phyloP scores from a whole-genome alignment of 2,888 invertebrate genomes.

The Drosophila borealis region DNA sequence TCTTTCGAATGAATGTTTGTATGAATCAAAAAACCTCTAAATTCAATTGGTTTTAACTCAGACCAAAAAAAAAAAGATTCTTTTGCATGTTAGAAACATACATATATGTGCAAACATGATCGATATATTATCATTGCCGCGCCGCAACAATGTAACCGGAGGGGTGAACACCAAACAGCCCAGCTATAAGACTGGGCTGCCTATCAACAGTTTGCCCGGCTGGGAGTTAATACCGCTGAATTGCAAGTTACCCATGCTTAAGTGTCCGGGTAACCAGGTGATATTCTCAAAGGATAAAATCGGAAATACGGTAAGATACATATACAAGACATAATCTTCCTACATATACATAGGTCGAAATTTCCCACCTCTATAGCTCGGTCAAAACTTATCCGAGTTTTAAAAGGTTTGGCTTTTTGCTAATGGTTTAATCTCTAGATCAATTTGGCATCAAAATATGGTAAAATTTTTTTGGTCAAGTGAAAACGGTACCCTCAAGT shows the following conservation, averaged over 20 bases:
- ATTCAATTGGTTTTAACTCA: constrained; percentile 15
- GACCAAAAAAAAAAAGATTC: too few species aligned
- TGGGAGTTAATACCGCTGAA: constrained; percentile 83
- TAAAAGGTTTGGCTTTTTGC: too few species aligned
- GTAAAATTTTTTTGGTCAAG: too few species aligned
- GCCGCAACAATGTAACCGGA: constrained; percentile 66
- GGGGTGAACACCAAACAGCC: constrained; percentile 68
- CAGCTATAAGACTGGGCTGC: constrained; percentile 75
- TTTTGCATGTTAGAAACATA: constrained; percentile 1
- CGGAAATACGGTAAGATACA: constrained; percentile 77
- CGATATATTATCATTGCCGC: constrained; percentile 79
- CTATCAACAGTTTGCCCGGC: constrained; percentile 83
- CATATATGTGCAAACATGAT: constrained; percentile 65
- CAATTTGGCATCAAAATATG: too few species aligned
- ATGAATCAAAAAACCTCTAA: constrained; percentile 12
- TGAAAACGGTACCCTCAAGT: too few species aligned
- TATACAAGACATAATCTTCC: too few species aligned
- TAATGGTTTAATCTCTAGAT: too few species aligned
- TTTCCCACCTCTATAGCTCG: too few species aligned
- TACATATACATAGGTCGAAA: too few species aligned
- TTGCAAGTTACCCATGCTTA: constrained; percentile 84
- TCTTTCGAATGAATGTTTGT: constrained; percentile 24
- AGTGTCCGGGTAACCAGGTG: constrained; percentile 83
- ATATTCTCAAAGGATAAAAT: constrained; percentile 84
- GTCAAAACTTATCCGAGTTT: too few species aligned